Evolutionary conservation across 2,113 vertebrate genomes (phyloP).

Genomic region (Stigmatopora nigra): DNA sequence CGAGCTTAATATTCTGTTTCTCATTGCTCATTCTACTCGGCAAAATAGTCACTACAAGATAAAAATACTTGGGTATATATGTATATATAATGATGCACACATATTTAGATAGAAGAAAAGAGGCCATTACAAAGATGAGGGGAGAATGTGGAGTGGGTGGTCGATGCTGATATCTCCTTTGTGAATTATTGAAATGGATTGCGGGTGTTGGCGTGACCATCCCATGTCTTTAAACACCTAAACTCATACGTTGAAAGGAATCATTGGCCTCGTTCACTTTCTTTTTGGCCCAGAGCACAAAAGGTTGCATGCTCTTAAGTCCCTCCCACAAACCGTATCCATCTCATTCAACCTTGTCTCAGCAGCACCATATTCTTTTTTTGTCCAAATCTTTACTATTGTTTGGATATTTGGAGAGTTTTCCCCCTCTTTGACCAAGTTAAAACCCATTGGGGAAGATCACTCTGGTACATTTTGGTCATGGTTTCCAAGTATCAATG

Average conservation of each 20-base stretch:
- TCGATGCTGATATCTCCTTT: slow-evolving; percentile 30
- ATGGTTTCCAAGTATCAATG: not conserved
- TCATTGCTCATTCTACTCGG: slow-evolving; percentile 33
- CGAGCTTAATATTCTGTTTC: slow-evolving; percentile 20
- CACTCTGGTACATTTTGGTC: not conserved
- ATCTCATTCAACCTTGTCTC: slow-evolving; percentile 26
- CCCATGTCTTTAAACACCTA: slow-evolving; percentile 34
- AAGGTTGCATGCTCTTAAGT: slow-evolving; percentile 24
- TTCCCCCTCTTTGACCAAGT: slow-evolving; percentile 26
- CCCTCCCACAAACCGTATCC: slow-evolving; percentile 17
- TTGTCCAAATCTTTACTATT: slow-evolving; percentile 22
- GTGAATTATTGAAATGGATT: slow-evolving; percentile 30
- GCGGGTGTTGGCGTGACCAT: slow-evolving; percentile 14
- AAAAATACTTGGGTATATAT: slow-evolving; percentile 28
- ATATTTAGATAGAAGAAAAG: slow-evolving; percentile 36
- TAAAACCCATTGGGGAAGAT: slow-evolving; percentile 34
- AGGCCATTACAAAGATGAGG: slow-evolving; percentile 28
- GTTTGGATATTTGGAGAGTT: slow-evolving; percentile 26
- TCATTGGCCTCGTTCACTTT: slow-evolving; percentile 20
- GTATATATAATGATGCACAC: slow-evolving; percentile 25
- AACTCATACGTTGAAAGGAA: slow-evolving; percentile 24
- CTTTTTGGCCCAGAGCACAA: slow-evolving; percentile 27
- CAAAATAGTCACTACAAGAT: slow-evolving; percentile 33
- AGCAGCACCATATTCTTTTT: slow-evolving; percentile 24
- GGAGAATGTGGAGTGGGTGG: slow-evolving; percentile 27